Evolutionary conservation across 2,797 vertebrate genomes (phyloP).

Genomic region (Gallinago nigripennis): DNA sequence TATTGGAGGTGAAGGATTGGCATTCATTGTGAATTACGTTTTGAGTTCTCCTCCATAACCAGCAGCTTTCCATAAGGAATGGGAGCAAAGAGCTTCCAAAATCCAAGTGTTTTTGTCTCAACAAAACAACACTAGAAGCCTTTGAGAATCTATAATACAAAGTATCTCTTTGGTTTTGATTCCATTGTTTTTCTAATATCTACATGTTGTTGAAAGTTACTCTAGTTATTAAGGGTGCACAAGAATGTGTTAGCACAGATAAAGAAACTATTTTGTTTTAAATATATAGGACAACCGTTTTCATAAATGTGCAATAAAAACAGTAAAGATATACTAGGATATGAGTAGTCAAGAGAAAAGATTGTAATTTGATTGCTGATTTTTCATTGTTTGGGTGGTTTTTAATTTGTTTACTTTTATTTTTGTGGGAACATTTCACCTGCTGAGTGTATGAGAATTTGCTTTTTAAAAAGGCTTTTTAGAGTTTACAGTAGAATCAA

Average conservation of each 20-base stretch:
- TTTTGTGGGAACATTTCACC: conserved; percentile 75
- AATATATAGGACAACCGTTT: conserved; percentile 68
- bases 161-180: conserved; percentile 5
- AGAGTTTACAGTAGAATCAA: conserved; percentile 82
- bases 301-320: conserved; percentile 75
- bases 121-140: not conserved
- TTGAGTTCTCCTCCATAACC: conserved; percentile 41
- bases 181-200: conserved; percentile 44
- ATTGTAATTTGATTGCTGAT: conserved; percentile 61
- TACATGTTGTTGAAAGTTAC: conserved; percentile 46
- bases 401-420: conserved; percentile 56
- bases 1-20: conserved; percentile 52
- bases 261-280: conserved; percentile 59
- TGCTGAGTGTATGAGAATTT: conserved; percentile 78
- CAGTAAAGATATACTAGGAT: conserved; percentile 51
- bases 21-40: conserved; percentile 72
- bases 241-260: conserved; percentile 70
- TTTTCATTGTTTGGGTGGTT: conserved; percentile 49
- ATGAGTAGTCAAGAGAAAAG: conserved; percentile 58
- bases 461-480: conserved; percentile 81
- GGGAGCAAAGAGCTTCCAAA: conserved; percentile 36
- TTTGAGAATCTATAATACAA: conserved; percentile 6
- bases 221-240: conserved; percentile 62
- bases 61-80: conserved; percentile 18
- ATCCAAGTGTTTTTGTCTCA: not conserved